Evolutionary conservation across 2,888 invertebrate genomes (phyloP).

Genomic region (Acleris holmiana): DNA sequence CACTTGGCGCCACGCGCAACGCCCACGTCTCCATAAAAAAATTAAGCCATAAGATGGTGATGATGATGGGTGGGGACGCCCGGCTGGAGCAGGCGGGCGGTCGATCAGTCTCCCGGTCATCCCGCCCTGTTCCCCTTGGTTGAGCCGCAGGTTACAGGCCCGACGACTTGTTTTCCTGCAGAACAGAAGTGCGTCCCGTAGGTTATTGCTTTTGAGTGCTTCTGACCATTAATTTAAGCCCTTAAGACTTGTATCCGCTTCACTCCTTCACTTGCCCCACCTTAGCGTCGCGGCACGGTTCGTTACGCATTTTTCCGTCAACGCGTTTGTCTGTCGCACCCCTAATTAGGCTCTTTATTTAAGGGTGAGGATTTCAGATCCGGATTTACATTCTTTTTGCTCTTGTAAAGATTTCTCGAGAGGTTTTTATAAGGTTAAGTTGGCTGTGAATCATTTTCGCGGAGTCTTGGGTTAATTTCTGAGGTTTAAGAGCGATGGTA

Average conservation of each 20-base stretch:
- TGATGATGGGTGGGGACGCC: no score
- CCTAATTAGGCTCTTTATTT: constrained; percentile 41
- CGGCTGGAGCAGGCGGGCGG: no score
- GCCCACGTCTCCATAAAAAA: no score
- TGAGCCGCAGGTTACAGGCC: no score
- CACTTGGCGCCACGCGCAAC: no score
- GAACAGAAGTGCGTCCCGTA: no score
- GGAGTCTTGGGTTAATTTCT: background rate
- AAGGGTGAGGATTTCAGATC: constrained; percentile 23
- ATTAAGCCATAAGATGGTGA: no score
- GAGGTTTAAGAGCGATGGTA: background rate
- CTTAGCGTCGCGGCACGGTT: constrained; percentile 37
- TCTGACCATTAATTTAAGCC: no score
- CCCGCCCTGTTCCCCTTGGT: no score
- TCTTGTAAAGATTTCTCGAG: constrained; percentile 11
- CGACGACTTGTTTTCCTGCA: no score
- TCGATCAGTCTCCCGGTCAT: no score
- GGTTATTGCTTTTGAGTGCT: no score
- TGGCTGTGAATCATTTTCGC: background rate
- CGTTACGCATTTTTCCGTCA: constrained; percentile 51
- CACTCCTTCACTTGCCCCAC: background rate
- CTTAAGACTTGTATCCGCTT: background rate
- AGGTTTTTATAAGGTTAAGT: constrained; percentile 14
- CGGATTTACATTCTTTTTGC: constrained; percentile 22
- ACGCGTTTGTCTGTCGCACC: constrained; percentile 41